Percentiles rank a stretch among this genome's conserved stretches.
These are phyloP conservation scores for Leptopilina myrica DNA, from an alignment of 2,888 invertebrate genomes.

Conservation along the genomic window DNA sequence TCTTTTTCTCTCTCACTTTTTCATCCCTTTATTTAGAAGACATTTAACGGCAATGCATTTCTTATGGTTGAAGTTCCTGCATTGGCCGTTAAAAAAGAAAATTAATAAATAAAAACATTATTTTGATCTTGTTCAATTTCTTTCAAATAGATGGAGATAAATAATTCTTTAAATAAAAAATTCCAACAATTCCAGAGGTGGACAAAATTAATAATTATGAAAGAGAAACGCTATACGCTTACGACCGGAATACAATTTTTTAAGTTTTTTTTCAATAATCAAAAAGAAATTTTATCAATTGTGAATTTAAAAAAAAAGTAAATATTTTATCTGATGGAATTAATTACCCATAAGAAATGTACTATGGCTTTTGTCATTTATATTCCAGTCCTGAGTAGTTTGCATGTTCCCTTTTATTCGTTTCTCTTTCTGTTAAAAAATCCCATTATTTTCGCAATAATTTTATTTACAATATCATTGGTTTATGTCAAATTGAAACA, in stretches of 20 bases:
- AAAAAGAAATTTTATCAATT: neutral
- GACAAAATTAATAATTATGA: slow-evolving; percentile 57
- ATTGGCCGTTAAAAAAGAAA: slow-evolving; percentile 61
- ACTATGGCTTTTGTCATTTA: slow-evolving; percentile 60
- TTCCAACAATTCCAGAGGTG: slow-evolving; percentile 72
- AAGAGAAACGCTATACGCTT: slow-evolving; percentile 65
- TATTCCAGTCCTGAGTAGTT: slow-evolving; percentile 73
- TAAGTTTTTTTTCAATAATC: neutral
- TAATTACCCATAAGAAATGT: slow-evolving; percentile 74
- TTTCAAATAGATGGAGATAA: slow-evolving; percentile 15
- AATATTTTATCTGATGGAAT: slow-evolving; percentile 40
- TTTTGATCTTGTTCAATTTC: slow-evolving; percentile 1
- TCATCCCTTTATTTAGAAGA: slow-evolving; percentile 41
- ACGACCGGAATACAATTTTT: slow-evolving; percentile 65
- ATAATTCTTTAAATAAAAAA: slow-evolving; percentile 26
- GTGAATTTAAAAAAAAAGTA: slow-evolving; percentile 16
- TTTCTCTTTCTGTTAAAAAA: slow-evolving; percentile 35
- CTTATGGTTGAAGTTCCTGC: slow-evolving; percentile 70
- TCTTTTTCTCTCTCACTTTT: slow-evolving; percentile 54
- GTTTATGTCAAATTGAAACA: neutral
- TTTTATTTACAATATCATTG: neutral
- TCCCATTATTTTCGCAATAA: neutral
- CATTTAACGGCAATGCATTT: slow-evolving; percentile 73
- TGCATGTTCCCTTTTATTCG: slow-evolving; percentile 65
- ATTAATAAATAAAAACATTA: too few species aligned